These are phyloP conservation scores for Pseudopodoces humilis DNA, from an alignment of 2,113 vertebrate species.

Conservation along the genomic window DNA sequence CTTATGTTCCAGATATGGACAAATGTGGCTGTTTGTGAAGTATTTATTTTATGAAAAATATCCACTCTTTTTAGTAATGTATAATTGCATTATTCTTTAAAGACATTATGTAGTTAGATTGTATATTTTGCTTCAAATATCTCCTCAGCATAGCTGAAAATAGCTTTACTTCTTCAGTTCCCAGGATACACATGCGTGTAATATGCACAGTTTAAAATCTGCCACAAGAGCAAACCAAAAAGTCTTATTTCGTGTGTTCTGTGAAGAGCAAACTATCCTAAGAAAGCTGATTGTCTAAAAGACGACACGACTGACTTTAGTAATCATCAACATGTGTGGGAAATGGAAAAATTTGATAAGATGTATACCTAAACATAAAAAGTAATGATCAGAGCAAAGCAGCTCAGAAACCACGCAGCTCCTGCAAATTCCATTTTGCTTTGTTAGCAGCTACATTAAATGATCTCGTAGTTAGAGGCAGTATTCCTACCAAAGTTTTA, in stretches of 20 bases:
- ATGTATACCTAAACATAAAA: background rate
- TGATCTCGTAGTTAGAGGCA: background rate
- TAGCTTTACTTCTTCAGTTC: background rate
- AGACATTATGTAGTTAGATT: background rate
- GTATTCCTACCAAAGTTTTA: background rate
- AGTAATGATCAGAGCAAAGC: background rate
- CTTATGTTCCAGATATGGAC: background rate
- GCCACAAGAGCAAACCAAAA: background rate
- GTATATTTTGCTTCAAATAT: background rate
- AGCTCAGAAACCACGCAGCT: background rate
- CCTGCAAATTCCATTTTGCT: background rate
- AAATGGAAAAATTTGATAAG: background rate
- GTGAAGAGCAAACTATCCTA: background rate
- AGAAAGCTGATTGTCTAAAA: background rate
- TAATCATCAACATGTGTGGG: background rate
- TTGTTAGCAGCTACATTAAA: background rate
- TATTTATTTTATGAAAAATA: background rate
- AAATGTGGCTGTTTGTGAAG: background rate
- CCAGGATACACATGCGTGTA: background rate
- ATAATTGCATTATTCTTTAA: background rate
- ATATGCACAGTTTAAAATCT: background rate
- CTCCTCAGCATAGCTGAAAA: background rate
- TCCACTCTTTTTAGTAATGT: background rate
- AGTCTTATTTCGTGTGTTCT: background rate
- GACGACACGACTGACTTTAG: background rate